These are phyloP conservation scores for Carcinoscorpius rotundicauda DNA, from an alignment of 1,140 invertebrate species.

Conservation along the genomic window DNA sequence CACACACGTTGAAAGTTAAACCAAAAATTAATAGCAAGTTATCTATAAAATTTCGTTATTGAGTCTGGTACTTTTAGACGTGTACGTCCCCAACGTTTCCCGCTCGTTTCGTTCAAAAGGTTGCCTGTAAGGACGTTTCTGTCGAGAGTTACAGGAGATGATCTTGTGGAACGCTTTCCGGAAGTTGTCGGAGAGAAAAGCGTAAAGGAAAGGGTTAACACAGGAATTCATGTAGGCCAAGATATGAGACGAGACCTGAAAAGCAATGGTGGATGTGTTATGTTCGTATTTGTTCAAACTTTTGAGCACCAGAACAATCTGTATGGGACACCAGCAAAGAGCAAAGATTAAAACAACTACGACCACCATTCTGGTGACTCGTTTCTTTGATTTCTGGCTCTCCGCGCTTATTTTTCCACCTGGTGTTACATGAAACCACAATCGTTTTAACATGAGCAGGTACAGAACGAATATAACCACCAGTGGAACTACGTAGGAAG, in stretches of 20 bases:
- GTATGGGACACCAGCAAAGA: conserved; percentile 88
- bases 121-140: too few relatives aligned
- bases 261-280: conserved; percentile 46
- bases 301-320: conserved; percentile 67
- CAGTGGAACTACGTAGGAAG: conserved; percentile 68
- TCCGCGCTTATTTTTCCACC: conserved; percentile 54
- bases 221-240: conserved; percentile 85
- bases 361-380: conserved; percentile 85
- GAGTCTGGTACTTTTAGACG: conserved; percentile 16
- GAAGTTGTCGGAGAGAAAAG: conserved; percentile 76
- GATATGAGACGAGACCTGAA: conserved; percentile 73
- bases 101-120: too few relatives aligned
- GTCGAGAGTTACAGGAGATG: conserved; percentile 14
- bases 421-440: conserved; percentile 66
- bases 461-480: conserved; percentile 76
- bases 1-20: too few relatives aligned
- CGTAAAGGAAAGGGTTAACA: conserved; percentile 88
- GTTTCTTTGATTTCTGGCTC: conserved; percentile 64
- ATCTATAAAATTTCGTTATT: conserved; percentile 12
- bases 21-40: too few relatives aligned
- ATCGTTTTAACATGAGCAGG: conserved; percentile 71
- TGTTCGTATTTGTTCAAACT: conserved; percentile 54
- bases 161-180: conserved; percentile 65
- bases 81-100: conserved; percentile 30
- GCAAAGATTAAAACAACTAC: conserved; percentile 95